Evolutionary conservation across 2,113 vertebrate species (phyloP).

Genomic region (Halcyon senegalensis): DNA sequence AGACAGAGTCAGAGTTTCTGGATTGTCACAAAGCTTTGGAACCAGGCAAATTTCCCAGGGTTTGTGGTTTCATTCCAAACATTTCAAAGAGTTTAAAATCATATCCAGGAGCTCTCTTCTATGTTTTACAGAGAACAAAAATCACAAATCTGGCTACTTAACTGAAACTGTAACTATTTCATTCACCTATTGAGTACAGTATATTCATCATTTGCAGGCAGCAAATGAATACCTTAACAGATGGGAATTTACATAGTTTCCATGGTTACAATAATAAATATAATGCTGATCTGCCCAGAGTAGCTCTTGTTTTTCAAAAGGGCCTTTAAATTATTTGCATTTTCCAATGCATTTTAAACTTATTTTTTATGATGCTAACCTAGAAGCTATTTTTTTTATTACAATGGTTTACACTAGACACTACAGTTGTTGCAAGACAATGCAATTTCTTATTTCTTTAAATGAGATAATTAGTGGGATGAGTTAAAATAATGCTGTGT

Average conservation of each 20-base stretch:
- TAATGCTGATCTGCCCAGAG: conserved; percentile 28
- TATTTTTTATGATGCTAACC: background rate
- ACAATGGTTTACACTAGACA: background rate
- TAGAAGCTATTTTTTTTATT: background rate
- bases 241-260: conserved; percentile 66
- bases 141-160: conserved; percentile 23
- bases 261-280: conserved; percentile 66
- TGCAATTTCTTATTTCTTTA: background rate
- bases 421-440: background rate
- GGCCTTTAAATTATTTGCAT: conserved; percentile 24
- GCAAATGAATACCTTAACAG: conserved; percentile 47
- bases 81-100: conserved; percentile 2
- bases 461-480: background rate
- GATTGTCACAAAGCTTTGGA: background rate
- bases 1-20: background rate
- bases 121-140: conserved; percentile 5
- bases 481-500: background rate
- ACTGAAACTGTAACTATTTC: conserved; percentile 36
- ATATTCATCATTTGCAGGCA: conserved; percentile 44
- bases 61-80: conserved; percentile 30
- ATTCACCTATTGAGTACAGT: conserved; percentile 34
- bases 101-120: background rate
- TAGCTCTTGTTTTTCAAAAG: conserved; percentile 46
- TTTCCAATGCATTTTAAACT: conserved; percentile 38
- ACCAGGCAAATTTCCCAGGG: background rate